These are phyloP conservation scores for Agrotis ipsilon DNA, from an alignment of 2,888 invertebrate species.

Conservation along the genomic window DNA sequence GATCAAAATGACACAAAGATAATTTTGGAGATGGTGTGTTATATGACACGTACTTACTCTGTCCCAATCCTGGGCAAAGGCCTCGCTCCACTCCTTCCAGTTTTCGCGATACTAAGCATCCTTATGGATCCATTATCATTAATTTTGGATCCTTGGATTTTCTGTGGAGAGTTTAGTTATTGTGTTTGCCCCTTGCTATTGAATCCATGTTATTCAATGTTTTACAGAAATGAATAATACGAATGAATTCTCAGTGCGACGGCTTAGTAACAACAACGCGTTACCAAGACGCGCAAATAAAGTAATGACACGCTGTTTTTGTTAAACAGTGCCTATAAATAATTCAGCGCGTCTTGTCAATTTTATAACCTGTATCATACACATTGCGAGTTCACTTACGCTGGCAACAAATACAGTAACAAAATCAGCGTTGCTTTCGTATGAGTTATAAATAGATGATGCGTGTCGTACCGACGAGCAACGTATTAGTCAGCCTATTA, in stretches of 20 bases:
- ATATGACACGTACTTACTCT: no score
- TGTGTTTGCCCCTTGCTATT: neutral
- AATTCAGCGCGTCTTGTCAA: conserved; percentile 34
- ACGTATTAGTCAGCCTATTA: conserved; percentile 74
- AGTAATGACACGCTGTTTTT: conserved; percentile 25
- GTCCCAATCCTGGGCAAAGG: no score
- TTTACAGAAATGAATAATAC: conserved; percentile 12
- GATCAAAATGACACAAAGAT: no score
- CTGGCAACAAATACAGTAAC: conserved; percentile 47
- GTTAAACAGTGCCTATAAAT: conserved; percentile 24
- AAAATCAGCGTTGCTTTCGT: conserved; percentile 50
- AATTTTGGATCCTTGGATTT: no score
- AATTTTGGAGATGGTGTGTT: no score
- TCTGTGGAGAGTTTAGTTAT: no score
- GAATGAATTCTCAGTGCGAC: conserved; percentile 7
- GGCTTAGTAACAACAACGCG: conserved; percentile 12
- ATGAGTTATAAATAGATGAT: conserved; percentile 67
- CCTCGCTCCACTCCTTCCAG: no score
- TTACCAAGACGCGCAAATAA: conserved; percentile 30
- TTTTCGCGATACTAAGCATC: no score
- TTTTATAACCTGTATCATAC: conserved; percentile 41
- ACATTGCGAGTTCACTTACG: conserved; percentile 42
- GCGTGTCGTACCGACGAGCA: conserved; percentile 64
- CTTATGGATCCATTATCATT: no score
- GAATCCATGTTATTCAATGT: neutral